Conservation (phyloP, 1,140 invertebrate species). For the Oncopodura yosiiana region DNA sequence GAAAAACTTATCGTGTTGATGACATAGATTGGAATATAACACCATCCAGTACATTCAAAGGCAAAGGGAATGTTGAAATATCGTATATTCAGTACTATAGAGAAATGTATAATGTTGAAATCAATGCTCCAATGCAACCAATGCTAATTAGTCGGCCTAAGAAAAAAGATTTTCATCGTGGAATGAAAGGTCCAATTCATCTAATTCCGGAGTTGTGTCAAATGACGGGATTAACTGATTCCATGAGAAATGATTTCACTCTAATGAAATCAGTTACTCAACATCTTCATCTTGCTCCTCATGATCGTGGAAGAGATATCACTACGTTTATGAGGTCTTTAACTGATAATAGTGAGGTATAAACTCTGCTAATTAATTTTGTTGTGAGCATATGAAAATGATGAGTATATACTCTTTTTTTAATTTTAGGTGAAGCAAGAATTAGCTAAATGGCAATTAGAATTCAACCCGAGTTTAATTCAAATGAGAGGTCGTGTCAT, state of each 20-base stretch:
- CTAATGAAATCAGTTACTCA: slow-evolving; percentile 36
- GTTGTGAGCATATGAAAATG: slow-evolving; percentile 1
- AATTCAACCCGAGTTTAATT: slow-evolving; percentile 2
- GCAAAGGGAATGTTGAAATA: slow-evolving; percentile 48
- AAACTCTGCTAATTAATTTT: too few relatives aligned
- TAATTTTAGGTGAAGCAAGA: slow-evolving; percentile 9
- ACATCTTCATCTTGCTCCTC: slow-evolving; percentile 41
- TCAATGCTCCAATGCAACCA: slow-evolving; percentile 24
- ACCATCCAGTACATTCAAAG: slow-evolving; percentile 58
- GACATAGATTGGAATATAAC: slow-evolving; percentile 65
- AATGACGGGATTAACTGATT: slow-evolving; percentile 39
- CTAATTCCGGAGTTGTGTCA: slow-evolving; percentile 40
- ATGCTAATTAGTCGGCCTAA: slow-evolving; percentile 17
- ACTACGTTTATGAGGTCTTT: slow-evolving; percentile 28
- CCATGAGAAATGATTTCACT: slow-evolving; percentile 34
- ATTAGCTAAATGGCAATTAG: slow-evolving; percentile 11
- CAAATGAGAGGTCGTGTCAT: slow-evolving; percentile 11
- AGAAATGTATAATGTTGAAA: slow-evolving; percentile 38
- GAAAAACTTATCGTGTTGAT: slow-evolving; percentile 65
- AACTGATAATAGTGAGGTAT: slow-evolving; percentile 32
- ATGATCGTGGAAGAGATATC: slow-evolving; percentile 36
- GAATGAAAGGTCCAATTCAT: slow-evolving; percentile 24
- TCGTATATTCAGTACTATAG: slow-evolving; percentile 72
- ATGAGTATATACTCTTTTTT: not conserved
- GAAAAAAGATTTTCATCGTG: slow-evolving; percentile 32